Evolutionary conservation across 2,113 vertebrate species (phyloP), one percentile per base, ranked within the genome.

Genomic region (Neogobius melanostomus): DNA sequence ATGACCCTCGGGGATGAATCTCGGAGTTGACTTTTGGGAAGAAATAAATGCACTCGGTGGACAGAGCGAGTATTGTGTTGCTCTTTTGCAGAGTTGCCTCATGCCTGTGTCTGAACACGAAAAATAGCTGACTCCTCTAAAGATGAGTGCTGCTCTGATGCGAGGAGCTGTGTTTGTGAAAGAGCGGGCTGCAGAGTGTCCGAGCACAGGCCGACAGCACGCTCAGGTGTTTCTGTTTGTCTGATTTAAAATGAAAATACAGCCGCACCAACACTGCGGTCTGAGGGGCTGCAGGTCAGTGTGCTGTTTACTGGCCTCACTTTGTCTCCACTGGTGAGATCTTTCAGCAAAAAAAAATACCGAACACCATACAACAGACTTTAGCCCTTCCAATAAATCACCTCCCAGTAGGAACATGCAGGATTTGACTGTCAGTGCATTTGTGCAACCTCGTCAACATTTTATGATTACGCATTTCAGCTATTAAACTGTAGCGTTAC

Each of bases 71-170:
- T 74, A 11, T 74, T 84, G 56, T 87, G 71, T 80, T 75, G 77
- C 68, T 69, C 62, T 51, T 80, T 69, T 79, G 59, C 73, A 74
- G 77, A 59, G 47, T 76, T 80, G 82, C 84, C 85, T 80, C 85
- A 89, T 84, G 54, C 77, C 49, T n/a, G 44, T 45, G 59, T 82
- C 71, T 6, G 68, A 83, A 72, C 67, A 43, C 11, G 57, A 64
- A 77, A 83, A 85, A 81, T 28, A 81, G 85, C 87, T 84, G 87
- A 85, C 85, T 82, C 15, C 66, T 66, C 74, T 59, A 82, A 84
- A 85, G 43, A 69, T 48, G 52, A 68, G 72, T 71, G 72, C 72
- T 28, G 72, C 70, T 72, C 76, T 71, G 49, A 79, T 79, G 52
- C 46, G 62, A 74, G 69, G 51, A 45, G 17, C 9, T 46, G 11